Evolutionary conservation across 1,140 invertebrate genomes (phyloP).

Genomic region (Hormaphis cornu): DNA sequence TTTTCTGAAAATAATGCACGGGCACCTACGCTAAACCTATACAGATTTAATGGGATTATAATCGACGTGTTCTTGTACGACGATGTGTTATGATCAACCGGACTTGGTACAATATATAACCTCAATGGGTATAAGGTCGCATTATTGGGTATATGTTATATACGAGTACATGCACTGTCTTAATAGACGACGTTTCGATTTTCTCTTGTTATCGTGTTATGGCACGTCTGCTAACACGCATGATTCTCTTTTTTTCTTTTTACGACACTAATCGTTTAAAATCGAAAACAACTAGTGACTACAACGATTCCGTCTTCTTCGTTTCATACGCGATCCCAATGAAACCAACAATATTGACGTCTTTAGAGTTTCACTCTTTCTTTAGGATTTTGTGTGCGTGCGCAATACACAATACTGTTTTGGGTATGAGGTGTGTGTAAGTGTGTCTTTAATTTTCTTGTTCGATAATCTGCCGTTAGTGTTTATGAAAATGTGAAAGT

Average conservation of each 20-base stretch:
- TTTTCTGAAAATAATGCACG: too few relatives aligned
- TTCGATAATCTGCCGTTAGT: not conserved
- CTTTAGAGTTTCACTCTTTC: slow-evolving; percentile 3
- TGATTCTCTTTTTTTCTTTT: not conserved
- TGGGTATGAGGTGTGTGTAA: not conserved
- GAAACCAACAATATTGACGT: not conserved
- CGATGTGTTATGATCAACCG: too few relatives aligned
- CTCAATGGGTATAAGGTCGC: not conserved
- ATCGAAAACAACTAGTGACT: slow-evolving; percentile 5
- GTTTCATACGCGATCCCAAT: not conserved
- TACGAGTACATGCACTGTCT: not conserved
- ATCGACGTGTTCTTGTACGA: too few relatives aligned
- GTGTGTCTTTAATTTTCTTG: not conserved
- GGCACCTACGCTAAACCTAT: too few relatives aligned
- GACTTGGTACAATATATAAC: not conserved
- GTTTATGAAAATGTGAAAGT: not conserved
- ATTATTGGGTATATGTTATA: too few relatives aligned
- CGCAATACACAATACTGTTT: not conserved
- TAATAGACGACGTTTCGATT: not conserved
- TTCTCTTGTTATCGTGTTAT: not conserved
- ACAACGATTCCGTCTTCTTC: not conserved
- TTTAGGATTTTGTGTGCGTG: not conserved
- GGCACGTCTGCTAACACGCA: not conserved
- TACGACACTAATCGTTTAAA: not conserved
- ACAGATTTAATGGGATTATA: too few relatives aligned